Evolutionary conservation across 2,797 vertebrate species (phyloP), one percentile per base, ranked within the genome.

Genomic region (Gambelia wislizenii): DNA sequence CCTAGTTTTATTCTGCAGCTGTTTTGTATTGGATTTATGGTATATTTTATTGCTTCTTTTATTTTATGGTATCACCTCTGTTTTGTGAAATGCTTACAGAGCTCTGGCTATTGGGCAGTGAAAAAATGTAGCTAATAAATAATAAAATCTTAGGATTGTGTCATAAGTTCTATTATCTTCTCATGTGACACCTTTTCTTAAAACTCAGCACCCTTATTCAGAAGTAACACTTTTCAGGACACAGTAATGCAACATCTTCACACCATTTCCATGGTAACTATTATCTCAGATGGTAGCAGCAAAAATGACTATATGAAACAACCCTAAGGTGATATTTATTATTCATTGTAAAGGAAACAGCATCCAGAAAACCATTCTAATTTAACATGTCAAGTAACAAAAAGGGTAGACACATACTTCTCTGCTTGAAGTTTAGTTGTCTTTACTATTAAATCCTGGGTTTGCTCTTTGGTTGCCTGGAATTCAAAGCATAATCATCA

Each of bases 341-440:
- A 42, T 27, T 79, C 8, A 83, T 74, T 85, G 84, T 3, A 89
- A 72, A 22, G 87, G 27, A 7, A 1, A 6, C 56, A 88, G 64
- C 81, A 89, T 42, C 6, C 76, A 39, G n/a, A 76, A 91, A 85
- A 9, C 67, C 61, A 87, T 85, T 56, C 36, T 72, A 5, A 89
- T 52, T 81, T 64, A 36, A 59, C 14, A 54, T 54, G 27, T n/a
- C 86, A 27, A 86, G 36, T 87, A 92, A 81, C 85, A 92, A 83
- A 33, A 92, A 91, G 54, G 7, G 78, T 54, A 10, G 3, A 87
- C 90, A 95, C 95, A 59, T 96, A 99, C 99, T 98, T 99, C 96
- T 99, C 98, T 89, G 98, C 98, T 94, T 99, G 99, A 88, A 99
- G 98, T 94, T 99, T 99, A 94, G 99, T 99, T 85, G 99, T 99